phyloP scores from a whole-genome alignment of 2,113 vertebrate genomes.

The Chaetodon trifascialis region DNA sequence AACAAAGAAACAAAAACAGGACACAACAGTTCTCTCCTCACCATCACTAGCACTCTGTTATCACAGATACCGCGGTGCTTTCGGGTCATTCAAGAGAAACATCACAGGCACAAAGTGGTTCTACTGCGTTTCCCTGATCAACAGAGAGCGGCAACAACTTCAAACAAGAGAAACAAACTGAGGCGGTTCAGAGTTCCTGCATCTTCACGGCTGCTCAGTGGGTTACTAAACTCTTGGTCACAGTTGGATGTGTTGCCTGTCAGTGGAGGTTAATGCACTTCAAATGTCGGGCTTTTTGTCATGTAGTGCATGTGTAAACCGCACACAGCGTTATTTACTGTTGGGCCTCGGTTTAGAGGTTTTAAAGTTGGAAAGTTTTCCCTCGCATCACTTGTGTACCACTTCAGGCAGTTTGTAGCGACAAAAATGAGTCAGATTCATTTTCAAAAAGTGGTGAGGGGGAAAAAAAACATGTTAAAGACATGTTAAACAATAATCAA shows the following conservation, averaged over 20 bases:
- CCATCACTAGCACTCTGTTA: conserved; percentile 50
- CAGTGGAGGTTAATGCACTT: background rate
- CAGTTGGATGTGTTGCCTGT: background rate
- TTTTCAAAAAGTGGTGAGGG: background rate
- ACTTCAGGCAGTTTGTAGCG: background rate
- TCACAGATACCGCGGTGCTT: conserved; percentile 38
- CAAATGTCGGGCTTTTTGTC: background rate
- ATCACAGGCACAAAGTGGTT: conserved; percentile 52
- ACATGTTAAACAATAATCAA: background rate
- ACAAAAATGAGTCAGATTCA: background rate
- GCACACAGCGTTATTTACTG: background rate
- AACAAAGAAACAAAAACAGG: background rate
- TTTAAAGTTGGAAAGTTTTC: background rate
- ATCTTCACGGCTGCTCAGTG: conserved; percentile 4
- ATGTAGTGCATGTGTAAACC: background rate
- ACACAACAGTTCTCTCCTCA: conserved; percentile 51
- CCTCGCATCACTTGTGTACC: background rate
- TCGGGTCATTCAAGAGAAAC: conserved; percentile 71
- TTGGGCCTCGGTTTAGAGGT: background rate
- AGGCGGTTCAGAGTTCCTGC: conserved; percentile 10
- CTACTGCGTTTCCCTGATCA: conserved; percentile 38
- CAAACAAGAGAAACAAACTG: background rate
- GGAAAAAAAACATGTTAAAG: background rate
- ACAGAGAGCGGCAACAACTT: conserved; percentile 37
- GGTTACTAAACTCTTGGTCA: conserved; percentile 3